phyloP scores from a whole-genome alignment of 2,888 invertebrate genomes.

The Platynereis dumerilii region DNA sequence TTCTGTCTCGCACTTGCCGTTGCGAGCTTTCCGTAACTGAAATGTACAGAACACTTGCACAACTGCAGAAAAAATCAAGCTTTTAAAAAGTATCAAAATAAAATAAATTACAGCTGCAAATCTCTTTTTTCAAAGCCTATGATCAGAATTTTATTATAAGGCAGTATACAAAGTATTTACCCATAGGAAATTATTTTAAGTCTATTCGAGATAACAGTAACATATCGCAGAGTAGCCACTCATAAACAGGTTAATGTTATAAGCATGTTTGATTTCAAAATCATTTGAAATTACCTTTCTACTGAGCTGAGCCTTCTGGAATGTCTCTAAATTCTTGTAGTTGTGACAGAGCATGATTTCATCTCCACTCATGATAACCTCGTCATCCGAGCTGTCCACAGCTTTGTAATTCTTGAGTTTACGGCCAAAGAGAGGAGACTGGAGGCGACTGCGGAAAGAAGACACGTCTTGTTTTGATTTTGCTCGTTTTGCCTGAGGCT shows the following conservation, averaged over 20 bases:
- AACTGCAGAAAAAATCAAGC: too few relatives aligned
- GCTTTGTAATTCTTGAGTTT: constrained; percentile 25
- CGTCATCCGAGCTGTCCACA: constrained; percentile 49
- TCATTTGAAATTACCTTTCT: constrained; percentile 60
- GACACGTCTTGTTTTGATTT: constrained; percentile 47
- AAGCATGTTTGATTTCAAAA: too few relatives aligned
- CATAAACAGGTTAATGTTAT: too few relatives aligned
- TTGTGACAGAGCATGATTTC: constrained; percentile 47
- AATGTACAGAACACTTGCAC: too few relatives aligned
- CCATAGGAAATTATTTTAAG: too few relatives aligned
- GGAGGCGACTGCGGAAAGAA: constrained; percentile 43
- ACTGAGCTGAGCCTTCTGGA: constrained; percentile 59
- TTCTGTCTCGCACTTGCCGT: constrained; percentile 12
- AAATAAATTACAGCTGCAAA: too few relatives aligned
- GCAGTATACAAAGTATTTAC: too few relatives aligned
- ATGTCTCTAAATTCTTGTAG: constrained; percentile 57
- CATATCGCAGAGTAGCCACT: too few relatives aligned
- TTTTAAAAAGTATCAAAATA: too few relatives aligned
- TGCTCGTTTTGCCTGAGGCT: constrained; percentile 36
- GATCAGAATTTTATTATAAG: too few relatives aligned
- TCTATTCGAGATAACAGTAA: too few relatives aligned
- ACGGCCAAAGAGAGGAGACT: constrained; percentile 47
- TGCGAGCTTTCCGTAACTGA: constrained; percentile 25
- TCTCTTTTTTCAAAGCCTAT: too few relatives aligned
- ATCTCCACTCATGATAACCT: constrained; percentile 38